phyloP scores from a whole-genome alignment of 2,888 invertebrate species.

The Cerastoderma edule region DNA sequence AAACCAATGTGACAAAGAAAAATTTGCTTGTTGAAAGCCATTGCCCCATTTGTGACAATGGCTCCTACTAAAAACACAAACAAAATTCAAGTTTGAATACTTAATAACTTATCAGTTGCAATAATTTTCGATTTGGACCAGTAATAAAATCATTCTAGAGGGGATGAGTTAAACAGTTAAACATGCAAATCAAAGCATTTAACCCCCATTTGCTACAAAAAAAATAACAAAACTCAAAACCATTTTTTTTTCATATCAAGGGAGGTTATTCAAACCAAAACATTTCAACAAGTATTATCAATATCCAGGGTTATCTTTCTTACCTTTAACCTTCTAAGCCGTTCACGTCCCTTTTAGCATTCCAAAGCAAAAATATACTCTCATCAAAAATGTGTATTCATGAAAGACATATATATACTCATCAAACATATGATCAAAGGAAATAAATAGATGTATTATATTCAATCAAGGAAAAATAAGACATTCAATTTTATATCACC shows the following conservation, averaged over 20 bases:
- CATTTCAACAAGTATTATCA: conserved; percentile 31
- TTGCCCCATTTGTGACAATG: conserved; percentile 3
- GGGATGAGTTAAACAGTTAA: background rate
- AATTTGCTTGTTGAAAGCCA: background rate
- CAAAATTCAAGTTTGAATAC: background rate
- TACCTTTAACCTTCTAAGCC: conserved; percentile 57
- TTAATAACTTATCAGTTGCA: background rate
- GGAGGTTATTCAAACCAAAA: conserved; percentile 38
- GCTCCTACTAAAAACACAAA: background rate
- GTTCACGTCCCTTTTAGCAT: conserved; percentile 47
- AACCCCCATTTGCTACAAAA: background rate
- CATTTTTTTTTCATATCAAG: conserved; percentile 26
- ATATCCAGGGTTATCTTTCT: conserved; percentile 33
- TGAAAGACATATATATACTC: too few species aligned
- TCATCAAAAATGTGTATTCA: too few species aligned
- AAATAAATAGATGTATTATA: too few species aligned
- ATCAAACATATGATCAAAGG: too few species aligned
- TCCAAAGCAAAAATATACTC: conserved; percentile 17
- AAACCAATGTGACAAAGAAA: too few species aligned
- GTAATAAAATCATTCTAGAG: background rate
- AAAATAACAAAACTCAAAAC: background rate
- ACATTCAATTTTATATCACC: too few species aligned
- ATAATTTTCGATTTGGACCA: background rate
- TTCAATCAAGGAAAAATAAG: too few species aligned
- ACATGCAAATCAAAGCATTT: background rate